phyloP scores from a whole-genome alignment of 2,113 vertebrate species.

The Rana temporaria region DNA sequence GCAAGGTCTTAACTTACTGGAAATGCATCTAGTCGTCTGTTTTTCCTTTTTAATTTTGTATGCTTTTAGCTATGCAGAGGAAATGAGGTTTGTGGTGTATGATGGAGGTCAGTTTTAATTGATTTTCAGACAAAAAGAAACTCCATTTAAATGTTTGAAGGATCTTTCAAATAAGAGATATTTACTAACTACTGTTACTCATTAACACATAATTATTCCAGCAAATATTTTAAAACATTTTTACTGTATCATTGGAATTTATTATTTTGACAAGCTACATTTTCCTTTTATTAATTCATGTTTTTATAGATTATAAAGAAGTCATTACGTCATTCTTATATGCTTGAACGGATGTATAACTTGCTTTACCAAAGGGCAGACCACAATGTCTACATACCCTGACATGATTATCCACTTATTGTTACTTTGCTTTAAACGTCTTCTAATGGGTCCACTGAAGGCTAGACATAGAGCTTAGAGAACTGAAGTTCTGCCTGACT shows the following conservation, averaged over 20 bases:
- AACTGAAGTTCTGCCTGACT: no score
- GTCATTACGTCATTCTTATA: no score
- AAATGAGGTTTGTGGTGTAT: not conserved
- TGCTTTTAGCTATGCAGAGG: constrained; percentile 15
- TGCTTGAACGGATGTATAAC: no score
- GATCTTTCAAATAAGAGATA: not conserved
- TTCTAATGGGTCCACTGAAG: no score
- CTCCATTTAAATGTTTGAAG: constrained; percentile 22
- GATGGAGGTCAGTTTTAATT: constrained; percentile 36
- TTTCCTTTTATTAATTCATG: no score
- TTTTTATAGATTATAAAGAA: no score
- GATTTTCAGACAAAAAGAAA: constrained; percentile 9
- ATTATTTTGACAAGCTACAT: not conserved
- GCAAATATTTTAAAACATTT: not conserved
- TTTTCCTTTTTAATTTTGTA: constrained; percentile 38
- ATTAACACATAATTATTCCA: not conserved
- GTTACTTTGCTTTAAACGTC: no score
- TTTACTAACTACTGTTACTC: not conserved
- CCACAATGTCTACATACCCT: no score
- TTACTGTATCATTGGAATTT: not conserved
- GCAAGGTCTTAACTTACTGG: constrained; percentile 5
- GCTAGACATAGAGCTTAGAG: no score
- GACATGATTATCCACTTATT: no score
- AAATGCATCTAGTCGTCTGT: constrained; percentile 4
- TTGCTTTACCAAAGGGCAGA: no score